Evolutionary conservation across 2,113 vertebrate genomes (phyloP).

Genomic region (Taxidea taxus): DNA sequence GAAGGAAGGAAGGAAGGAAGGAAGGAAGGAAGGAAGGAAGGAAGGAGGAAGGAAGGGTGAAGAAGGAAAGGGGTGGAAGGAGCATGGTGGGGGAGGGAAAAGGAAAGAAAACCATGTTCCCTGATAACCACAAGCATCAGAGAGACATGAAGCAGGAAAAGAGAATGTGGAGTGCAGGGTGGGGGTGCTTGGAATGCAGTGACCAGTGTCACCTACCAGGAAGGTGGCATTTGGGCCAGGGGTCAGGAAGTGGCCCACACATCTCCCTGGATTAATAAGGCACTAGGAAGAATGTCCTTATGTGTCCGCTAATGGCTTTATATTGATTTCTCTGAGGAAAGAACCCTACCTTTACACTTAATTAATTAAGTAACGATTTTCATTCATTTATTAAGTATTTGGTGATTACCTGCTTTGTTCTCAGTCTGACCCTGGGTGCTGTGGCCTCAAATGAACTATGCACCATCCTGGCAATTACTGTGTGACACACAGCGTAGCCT

Average conservation of each 20-base stretch:
- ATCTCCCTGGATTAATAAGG: too few species aligned
- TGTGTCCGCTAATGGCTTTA: background rate
- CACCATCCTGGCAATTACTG: background rate
- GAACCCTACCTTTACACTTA: background rate
- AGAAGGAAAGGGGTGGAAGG: fast-evolving
- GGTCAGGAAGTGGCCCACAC: too few species aligned
- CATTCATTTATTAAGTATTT: background rate
- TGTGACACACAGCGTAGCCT: background rate
- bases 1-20: background rate
- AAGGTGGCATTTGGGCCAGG: background rate
- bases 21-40: fast-evolving
- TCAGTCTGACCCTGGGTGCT: background rate
- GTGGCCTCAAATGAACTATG: background rate
- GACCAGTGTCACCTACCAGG: too few species aligned
- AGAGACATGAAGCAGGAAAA: background rate
- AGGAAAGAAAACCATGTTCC: background rate
- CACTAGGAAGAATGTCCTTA: background rate
- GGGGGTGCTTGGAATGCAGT: too few species aligned
- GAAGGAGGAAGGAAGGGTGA: background rate
- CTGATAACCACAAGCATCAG: background rate
- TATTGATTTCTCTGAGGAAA: background rate
- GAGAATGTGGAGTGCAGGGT: too few species aligned
- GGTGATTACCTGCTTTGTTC: background rate
- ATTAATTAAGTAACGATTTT: background rate
- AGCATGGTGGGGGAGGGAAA: background rate